Percentiles rank a stretch among this genome's conserved stretches.
Evolutionary conservation across 1,140 invertebrate genomes (phyloP).

Genomic region (Adoxophyes honmai): DNA sequence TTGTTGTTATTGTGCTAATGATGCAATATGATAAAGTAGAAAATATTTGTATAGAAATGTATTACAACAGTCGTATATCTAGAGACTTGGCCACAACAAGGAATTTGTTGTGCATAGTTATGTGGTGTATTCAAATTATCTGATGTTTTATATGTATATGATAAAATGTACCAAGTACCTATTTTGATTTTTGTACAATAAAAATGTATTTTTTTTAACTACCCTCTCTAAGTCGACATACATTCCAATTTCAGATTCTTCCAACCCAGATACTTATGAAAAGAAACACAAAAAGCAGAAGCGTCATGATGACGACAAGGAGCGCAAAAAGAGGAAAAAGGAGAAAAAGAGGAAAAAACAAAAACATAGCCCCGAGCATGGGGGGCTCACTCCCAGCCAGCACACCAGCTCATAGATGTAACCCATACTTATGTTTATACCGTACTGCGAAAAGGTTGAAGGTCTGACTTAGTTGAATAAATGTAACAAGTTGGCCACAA

Average conservation of each 20-base stretch:
- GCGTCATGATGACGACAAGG: conserved; percentile 95
- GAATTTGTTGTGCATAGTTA: too few species aligned
- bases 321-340: conserved; percentile 96
- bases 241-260: conserved; percentile 67
- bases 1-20: too few species aligned
- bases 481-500: too few species aligned
- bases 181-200: too few species aligned
- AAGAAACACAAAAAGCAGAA: conserved; percentile 98
- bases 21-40: too few species aligned
- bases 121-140: too few species aligned
- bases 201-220: too few species aligned
- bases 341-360: conserved; percentile 97
- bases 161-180: too few species aligned
- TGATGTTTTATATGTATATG: too few species aligned
- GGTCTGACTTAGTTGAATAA: background rate
- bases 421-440: background rate
- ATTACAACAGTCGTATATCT: too few species aligned
- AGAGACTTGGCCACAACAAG: too few species aligned
- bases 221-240: background rate
- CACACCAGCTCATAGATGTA: conserved; percentile 76
- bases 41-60: too few species aligned
- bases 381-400: conserved; percentile 84
- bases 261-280: conserved; percentile 90
- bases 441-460: conserved; percentile 2
- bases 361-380: conserved; percentile 93